Evolutionary conservation across 64 coral and sea anemone genomes (phyloP), one percentile per base, ranked within the genome.

Genomic region (Montipora foliosa): DNA sequence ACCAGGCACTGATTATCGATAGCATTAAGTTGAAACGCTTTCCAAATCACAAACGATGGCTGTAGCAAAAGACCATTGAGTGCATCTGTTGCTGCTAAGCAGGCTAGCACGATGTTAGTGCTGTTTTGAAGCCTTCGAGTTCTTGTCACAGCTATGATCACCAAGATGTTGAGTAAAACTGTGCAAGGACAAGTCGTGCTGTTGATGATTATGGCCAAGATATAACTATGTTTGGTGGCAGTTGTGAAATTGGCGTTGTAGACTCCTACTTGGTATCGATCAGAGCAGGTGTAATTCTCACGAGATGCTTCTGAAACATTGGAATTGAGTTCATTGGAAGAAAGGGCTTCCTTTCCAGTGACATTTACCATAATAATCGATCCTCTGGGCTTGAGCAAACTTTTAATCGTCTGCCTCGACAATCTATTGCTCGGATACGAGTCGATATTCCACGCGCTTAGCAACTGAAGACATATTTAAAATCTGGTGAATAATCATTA

Each of bases 121-220:
- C 64, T 82, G 22, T 8, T 82, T 24, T 66, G 80, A 12, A 82
- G 80, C 2, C 80, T 44, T 66, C 22, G 53, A 8, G 21, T 44
- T 82, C 14, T 82, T 66, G 13, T 66, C 55, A 82, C 80, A 13
- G 80, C 80, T 45, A 8, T 4, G 37, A 82, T 82, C 58, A 66
- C 29, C 25, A 64, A 44, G 1, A 66, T 4, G 37, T 82, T 82
- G 8, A 82, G 58, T 11, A 62, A 3, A 9, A 62, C 14, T 5
- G 80, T 64, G 11, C 29, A 82, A 11, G 58, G 20, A 3, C 55
- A 82, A 45, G 55, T 16, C 13, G 64, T 82, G 24, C 55, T 67
- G 80, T 64, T 82, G 80, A 66, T 5, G 24, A 82, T 47, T 64
- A 82, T 66, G 53, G 55, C 80, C 10, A 62, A 0, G 58, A 62